Base-by-base conservation (phyloP, 2,888 invertebrate species). In the Lottia scabra region DNA sequence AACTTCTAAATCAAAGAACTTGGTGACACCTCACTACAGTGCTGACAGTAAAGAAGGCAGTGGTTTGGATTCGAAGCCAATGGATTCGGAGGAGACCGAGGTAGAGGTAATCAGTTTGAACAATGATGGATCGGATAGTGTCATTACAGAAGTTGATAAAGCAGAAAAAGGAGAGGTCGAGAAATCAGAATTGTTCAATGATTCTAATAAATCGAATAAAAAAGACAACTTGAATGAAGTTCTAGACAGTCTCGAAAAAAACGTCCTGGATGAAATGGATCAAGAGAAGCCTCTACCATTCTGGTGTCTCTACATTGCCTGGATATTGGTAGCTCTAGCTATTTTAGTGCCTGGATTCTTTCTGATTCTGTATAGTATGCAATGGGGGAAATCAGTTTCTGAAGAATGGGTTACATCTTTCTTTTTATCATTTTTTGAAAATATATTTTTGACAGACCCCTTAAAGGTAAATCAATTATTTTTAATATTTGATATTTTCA, bases 341-440 rank as follows among this genome's bases (percentile, higher is more conserved):
- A 85, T 89, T 44, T 27, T 77, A 5, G 80, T 83, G 2, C 86
- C 87, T 8, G 83, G 85, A 46, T 88, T 90, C 82, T 89, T 90
- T 79, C 83, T 88, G 23, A 83, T 90, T 82, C 83, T 89, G 15
- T 91, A 89, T 83, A 89, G 89, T 68, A 86, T 90, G 76, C 80
- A 88, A 76, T 91, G 90, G 85, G 90, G 90, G 1, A 87, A 88
- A 76, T 85, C 84, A 63, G 89, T 89, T 68, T 87, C 90, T 1
- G 87, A 88, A 44, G 85, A 88, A 74, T 91, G 90, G 90, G 83
- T 91, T 5, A 85, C 88, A 0, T 84, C 90, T 4, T 86, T 90
- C 72, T 69, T 89, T 19, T 63, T 89, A 15, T 85, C 89, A 1
- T 87, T 90, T 78, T 81, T 90, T 56, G 84, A 87, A 16, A 88